Evolutionary conservation across 2,888 invertebrate species (phyloP), one percentile per base, ranked within the genome.

Genomic region (Bombyx huttoni): DNA sequence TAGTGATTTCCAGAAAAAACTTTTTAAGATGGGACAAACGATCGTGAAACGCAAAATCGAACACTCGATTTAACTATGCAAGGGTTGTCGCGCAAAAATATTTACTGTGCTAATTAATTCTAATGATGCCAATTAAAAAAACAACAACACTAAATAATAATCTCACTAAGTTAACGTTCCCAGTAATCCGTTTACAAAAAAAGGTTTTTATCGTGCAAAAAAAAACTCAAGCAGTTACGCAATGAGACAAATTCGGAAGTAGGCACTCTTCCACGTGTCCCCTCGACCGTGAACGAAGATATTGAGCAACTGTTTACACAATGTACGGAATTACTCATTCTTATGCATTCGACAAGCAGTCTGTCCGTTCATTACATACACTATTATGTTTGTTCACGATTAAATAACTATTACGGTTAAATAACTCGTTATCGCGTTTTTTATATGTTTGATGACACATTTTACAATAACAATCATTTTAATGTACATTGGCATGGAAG

Each of bases 211-310:
- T 40, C 40, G 40, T 40, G 12, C 40, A 40, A 10, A 55, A 59
- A 54, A 54, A 54, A 60, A 56, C 56, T 51, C 56, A 56, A 56
- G 45, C 8, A 56, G 51, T 76, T 76, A 62, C 65, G 64, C 69
- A 75, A 78, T 58, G 48, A 55, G 54, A 57, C 65, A 60, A 67
- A 68, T 76, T 84, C 78, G 82, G 84, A 84, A 84, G 83, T 78
- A 72, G 78, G 68, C 61, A 74, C 74, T 62, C 64, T 62, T 59
- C 70, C 64, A 75, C 68, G 72, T 74, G 67, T 45, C 57, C 68
- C 67, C 55, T 64, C 67, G 66, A 72, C 68, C 77, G 64, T 74
- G 68, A 40, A 40, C 40, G 40, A 68, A 65, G 59, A 54, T 65
- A 71, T 73, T 72, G 68, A 70, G 72, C 68, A 76, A 73, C 66